Percentiles rank a stretch among this genome's conserved stretches.
These are phyloP conservation scores for Euleptes europaea DNA, from an alignment of 2,113 vertebrate genomes.

Conservation along the genomic window DNA sequence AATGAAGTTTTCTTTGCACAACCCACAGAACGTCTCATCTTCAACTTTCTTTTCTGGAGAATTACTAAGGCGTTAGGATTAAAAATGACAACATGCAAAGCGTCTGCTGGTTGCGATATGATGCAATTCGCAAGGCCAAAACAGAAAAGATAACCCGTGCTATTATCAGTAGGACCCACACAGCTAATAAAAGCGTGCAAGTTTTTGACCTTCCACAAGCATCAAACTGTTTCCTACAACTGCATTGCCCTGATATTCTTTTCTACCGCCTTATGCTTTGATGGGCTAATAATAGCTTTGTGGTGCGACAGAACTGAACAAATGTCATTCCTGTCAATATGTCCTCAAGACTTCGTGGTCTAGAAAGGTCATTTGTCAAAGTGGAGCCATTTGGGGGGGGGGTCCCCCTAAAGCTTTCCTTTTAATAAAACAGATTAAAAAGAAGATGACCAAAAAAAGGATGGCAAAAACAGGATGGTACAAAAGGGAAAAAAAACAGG, in stretches of 20 bases:
- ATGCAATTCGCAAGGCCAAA: not conserved
- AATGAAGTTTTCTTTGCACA: not conserved
- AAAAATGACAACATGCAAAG: not conserved
- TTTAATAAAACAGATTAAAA: slow-evolving; percentile 21
- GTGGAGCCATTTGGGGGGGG: not conserved
- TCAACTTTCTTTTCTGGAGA: not conserved
- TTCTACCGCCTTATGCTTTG: slow-evolving; percentile 62
- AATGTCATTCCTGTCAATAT: slow-evolving; percentile 54
- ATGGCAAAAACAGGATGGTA: not conserved
- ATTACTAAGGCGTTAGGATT: not conserved
- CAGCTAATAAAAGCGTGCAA: slow-evolving; percentile 47
- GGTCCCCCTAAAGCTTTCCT: slow-evolving; percentile 40
- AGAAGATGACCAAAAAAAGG: not conserved
- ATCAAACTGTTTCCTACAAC: slow-evolving; percentile 59
- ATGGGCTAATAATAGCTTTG: slow-evolving; percentile 72
- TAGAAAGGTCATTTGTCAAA: slow-evolving; percentile 63
- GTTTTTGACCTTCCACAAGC: slow-evolving; percentile 40
- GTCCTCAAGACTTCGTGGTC: slow-evolving; percentile 51
- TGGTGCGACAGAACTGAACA: slow-evolving; percentile 57
- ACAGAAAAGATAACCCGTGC: slow-evolving; percentile 2
- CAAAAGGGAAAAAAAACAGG: not conserved
- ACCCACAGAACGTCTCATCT: not conserved
- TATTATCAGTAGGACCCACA: slow-evolving; percentile 35
- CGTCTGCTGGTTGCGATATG: not conserved
- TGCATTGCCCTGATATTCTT: slow-evolving; percentile 44